Conservation (phyloP, 2,113 vertebrate genomes). For the Pycnonotus jocosus region DNA sequence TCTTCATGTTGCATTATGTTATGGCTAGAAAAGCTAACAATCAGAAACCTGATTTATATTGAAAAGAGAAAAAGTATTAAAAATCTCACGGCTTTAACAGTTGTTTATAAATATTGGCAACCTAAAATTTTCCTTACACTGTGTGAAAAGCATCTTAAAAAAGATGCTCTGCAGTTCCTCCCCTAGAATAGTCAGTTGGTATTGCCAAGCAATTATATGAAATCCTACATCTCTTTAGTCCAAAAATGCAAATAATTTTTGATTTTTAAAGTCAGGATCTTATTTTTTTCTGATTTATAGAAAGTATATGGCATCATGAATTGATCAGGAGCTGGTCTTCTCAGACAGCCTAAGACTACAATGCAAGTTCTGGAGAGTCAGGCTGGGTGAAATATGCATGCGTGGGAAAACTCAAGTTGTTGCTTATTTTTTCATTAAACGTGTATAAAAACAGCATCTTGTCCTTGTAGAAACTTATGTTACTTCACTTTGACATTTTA, state of each 20-base stretch:
- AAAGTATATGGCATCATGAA: neutral
- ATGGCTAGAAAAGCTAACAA: neutral
- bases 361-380: neutral
- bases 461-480: neutral
- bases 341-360: neutral
- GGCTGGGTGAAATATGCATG: neutral
- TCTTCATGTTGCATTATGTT: neutral
- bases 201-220: neutral
- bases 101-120: neutral
- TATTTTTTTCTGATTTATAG: neutral
- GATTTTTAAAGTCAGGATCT: neutral
- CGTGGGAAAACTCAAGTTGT: neutral
- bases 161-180: neutral
- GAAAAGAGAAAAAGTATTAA: neutral
- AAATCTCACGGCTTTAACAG: neutral
- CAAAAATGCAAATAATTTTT: neutral
- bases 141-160: neutral
- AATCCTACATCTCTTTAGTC: neutral
- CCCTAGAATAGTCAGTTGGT: neutral
- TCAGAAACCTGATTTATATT: neutral
- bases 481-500: neutral
- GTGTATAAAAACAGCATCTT: neutral
- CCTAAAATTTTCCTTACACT: neutral
- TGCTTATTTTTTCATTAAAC: neutral
- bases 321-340: neutral